Evolutionary conservation across 2,888 invertebrate genomes (phyloP), one percentile per base, ranked within the genome.

Genomic region (Thecophora atra): DNA sequence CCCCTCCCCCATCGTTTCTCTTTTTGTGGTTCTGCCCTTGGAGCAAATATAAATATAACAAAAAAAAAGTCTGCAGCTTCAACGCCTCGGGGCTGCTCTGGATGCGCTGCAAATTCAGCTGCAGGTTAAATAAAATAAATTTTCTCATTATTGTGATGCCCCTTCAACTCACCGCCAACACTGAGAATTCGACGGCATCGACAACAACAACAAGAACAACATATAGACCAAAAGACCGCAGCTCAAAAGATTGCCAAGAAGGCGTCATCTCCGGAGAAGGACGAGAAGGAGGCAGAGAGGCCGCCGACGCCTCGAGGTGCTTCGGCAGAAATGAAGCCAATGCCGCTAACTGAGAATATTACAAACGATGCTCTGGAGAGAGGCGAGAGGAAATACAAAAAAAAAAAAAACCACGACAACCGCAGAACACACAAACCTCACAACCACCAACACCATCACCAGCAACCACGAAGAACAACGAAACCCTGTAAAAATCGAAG

Each of bases 111-210:
- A 44, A 51, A 62, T 70, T 66, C 68, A 15, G 73, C 75, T 68
- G 30, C 68, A 52, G 69, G 75, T 51, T 56, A 71, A 73, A 73
- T 71, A 71, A 73, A 73, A 75, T 75, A 73, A 73, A 72, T 75
- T 75, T 73, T 71, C 73, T 75, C 73, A 75, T 75, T 75, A 73
- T 75, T 75, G 54, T 72, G 60, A n/a, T 70, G 60, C 67, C 56
- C 17, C 52, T 30, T 15, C 30, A 19, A 30, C 17, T 52, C 44
- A 64, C 37, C n/a, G 24, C 26, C 47, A 37, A 8, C 24, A 6
- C 58, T 8, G 47, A 6, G 37, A 37, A 58, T 26, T 13, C 0
- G 24, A 58, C 26, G 21, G 54, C 26, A 19, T 21, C 15, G 30
- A 71, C 42, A 11, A 24, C 42, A 71, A 54, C 51, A 37, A 28